A percentile compares a stretch with the other conserved stretches of the same genome.
Evolutionary conservation across 2,888 invertebrate genomes (phyloP).

Genomic region (Scaptomyza flava): DNA sequence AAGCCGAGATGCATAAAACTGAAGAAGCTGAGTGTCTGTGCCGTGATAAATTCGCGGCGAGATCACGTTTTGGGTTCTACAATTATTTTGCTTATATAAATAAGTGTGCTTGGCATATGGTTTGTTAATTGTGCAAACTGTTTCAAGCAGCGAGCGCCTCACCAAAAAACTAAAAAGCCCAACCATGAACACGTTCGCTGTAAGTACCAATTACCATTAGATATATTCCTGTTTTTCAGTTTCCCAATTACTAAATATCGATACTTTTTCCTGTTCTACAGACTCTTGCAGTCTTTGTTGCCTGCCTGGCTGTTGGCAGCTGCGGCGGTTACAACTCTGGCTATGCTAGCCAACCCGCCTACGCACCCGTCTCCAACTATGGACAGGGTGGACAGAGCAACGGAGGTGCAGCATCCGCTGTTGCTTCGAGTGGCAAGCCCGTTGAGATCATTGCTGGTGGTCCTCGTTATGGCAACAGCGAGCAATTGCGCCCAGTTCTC

Average conservation of each 20-base stretch:
- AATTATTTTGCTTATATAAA: slow-evolving; percentile 76
- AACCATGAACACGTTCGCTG: slow-evolving; percentile 78
- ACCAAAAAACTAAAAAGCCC: slow-evolving; percentile 48
- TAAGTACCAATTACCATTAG: slow-evolving; percentile 59
- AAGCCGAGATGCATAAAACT: slow-evolving; percentile 3
- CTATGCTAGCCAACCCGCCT: slow-evolving; percentile 28
- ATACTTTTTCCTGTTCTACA: slow-evolving; percentile 32
- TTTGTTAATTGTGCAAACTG: slow-evolving; percentile 76
- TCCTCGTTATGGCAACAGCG: slow-evolving; percentile 47
- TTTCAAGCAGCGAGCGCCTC: slow-evolving; percentile 64
- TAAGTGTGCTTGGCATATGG: slow-evolving; percentile 68
- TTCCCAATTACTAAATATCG: slow-evolving; percentile 3
- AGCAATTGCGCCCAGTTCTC: slow-evolving; percentile 56
- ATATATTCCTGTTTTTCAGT: slow-evolving; percentile 29
- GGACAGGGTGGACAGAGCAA: slow-evolving; percentile 26
- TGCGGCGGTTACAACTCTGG: slow-evolving; percentile 51
- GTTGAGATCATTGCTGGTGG: slow-evolving; percentile 64
- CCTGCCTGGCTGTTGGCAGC: slow-evolving; percentile 57
- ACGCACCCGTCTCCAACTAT: slow-evolving; percentile 31
- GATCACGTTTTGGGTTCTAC: slow-evolving; percentile 75
- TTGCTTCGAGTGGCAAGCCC: slow-evolving; percentile 47
- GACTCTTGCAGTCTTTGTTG: slow-evolving; percentile 68
- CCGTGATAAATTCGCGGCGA: slow-evolving; percentile 71
- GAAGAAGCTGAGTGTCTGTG: slow-evolving; percentile 23
- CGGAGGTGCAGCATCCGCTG: slow-evolving; percentile 46